Evolutionary conservation across 2,888 invertebrate genomes (phyloP), one percentile per base, ranked within the genome.

Genomic region (Tipula confusa): DNA sequence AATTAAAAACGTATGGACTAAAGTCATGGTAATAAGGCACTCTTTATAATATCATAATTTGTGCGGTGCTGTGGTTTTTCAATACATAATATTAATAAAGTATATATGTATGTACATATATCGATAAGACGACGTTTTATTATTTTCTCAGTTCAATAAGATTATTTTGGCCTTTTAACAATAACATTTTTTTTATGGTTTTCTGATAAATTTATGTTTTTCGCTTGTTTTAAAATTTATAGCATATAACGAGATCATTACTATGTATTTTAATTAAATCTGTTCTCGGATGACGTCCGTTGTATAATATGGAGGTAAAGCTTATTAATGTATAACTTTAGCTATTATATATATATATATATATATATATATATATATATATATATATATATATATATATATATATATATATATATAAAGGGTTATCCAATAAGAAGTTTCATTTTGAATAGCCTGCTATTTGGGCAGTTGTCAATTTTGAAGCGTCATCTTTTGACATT

Each of bases 41-140:
- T 24, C 64, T 64, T 64, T 64, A 24, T 64, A 64, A 64, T 64
- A 64, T 64, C 64, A 24, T 64, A 64, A 64, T 64, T 64, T 64
- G 11, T 24, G 4, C 18, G 15, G 4, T 6, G 15, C 4, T 43
- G n/a, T 15, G 24, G 24, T 24, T 64, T 64, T 64, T 64, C 64
- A 9, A 64, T n/a, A n/a, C n/a, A n/a, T 64, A 64, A 64, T 24
- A 1, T 24, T 9, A 64, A 38, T 2, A 38, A n/a, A 33, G 1
- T 7, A 33, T 7, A 33, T n/a, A n/a, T n/a, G n/a, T n/a, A n/a
- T n/a, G n/a, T n/a, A n/a, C n/a, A n/a, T n/a, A n/a, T n/a, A 43
- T 15, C 64, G n/a, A 2, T 24, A 64, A 64, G 64, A 64, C 64
- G 2, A 64, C 24, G 18, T 64, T 4, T 64, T n/a, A 43, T n/a